Percentiles rank a stretch among this genome's conserved stretches.
Conservation (phyloP, 2,888 invertebrate genomes). For the Eupsilia transversa region DNA sequence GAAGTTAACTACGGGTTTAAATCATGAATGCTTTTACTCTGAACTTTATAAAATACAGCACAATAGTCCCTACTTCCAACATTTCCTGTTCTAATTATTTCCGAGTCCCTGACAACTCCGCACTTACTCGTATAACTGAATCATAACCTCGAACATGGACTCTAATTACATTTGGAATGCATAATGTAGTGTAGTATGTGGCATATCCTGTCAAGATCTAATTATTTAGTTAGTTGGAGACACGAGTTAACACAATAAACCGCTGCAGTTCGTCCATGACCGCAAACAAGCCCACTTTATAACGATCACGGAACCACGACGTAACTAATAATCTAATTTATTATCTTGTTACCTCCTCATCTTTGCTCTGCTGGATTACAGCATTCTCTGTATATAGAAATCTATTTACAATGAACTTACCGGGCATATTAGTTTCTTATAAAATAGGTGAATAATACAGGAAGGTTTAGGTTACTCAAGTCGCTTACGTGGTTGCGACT, state of each 20-base stretch:
- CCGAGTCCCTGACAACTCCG: constrained; percentile 18
- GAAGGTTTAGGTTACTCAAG: constrained; percentile 1
- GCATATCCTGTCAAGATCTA: constrained; percentile 55
- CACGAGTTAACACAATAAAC: constrained; percentile 67
- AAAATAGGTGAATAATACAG: constrained; percentile 24
- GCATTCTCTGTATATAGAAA: constrained; percentile 11
- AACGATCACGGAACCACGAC: constrained; percentile 65
- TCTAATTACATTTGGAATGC: constrained; percentile 48
- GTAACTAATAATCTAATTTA: constrained; percentile 65
- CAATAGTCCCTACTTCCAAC: background rate
- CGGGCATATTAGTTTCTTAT: constrained; percentile 23
- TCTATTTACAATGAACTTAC: constrained; percentile 29
- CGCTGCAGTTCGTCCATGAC: constrained; percentile 56
- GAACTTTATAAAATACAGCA: background rate
- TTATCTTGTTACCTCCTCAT: constrained; percentile 51
- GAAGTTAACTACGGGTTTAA: background rate
- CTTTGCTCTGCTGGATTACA: constrained; percentile 32
- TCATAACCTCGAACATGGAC: constrained; percentile 42
- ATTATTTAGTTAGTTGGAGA: constrained; percentile 60
- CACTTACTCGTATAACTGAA: constrained; percentile 32
- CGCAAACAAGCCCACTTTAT: constrained; percentile 67
- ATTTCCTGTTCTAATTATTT: constrained; percentile 21
- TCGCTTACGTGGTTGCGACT: background rate
- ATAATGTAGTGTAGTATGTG: constrained; percentile 42
- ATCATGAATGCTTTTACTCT: background rate